Evolutionary conservation across 2,113 vertebrate genomes (phyloP).

Genomic region (Gymnorhina tibicen): DNA sequence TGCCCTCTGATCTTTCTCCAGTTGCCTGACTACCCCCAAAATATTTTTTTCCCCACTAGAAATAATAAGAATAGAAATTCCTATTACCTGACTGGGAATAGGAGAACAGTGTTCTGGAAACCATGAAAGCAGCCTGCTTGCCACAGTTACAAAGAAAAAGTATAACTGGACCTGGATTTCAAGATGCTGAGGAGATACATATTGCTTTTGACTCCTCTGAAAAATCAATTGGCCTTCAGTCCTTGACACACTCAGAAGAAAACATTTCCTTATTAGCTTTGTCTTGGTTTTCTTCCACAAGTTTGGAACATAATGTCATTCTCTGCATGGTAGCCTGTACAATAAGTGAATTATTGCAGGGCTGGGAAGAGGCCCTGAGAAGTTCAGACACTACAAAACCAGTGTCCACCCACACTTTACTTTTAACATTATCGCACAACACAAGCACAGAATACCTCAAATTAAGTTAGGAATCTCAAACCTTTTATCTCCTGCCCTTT

Average conservation of each 20-base stretch:
- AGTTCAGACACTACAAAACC: not conserved
- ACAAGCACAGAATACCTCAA: not conserved
- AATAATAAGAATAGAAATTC: too few species aligned
- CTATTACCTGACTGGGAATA: not conserved
- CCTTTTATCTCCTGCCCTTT: constrained; percentile 12
- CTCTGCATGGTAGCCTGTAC: not conserved
- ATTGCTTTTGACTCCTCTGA: constrained; percentile 18
- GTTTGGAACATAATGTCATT: not conserved
- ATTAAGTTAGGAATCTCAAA: constrained; percentile 39
- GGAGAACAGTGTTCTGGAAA: constrained; percentile 9
- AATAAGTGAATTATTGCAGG: not conserved
- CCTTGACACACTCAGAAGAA: not conserved
- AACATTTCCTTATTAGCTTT: not conserved
- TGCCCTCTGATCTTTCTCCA: not conserved
- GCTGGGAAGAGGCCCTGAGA: not conserved
- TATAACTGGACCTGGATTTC: not conserved
- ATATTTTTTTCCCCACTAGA: constrained; percentile 2
- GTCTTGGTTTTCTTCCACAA: not conserved
- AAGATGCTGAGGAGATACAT: constrained; percentile 24
- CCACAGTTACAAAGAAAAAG: constrained; percentile 16
- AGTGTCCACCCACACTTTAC: not conserved
- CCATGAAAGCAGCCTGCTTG: not conserved
- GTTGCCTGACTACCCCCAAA: not conserved
- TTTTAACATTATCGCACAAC: not conserved
- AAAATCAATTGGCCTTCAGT: constrained; percentile 16